Conservation (phyloP, 2,888 invertebrate genomes). For the Hypercompe scribonia region DNA sequence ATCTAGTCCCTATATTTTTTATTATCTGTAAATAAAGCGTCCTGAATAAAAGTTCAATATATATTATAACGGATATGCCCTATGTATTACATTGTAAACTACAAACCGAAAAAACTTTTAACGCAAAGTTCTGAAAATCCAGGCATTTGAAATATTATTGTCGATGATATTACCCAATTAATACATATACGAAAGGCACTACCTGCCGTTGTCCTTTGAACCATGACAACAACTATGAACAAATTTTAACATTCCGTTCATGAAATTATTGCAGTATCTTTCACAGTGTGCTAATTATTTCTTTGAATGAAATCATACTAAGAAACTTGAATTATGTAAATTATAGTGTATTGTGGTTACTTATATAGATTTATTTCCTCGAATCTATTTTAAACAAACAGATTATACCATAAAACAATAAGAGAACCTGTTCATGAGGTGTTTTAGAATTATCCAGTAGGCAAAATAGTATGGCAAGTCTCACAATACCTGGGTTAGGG, state of each 20-base stretch:
- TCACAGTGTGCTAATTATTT: not conserved
- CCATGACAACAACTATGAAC: too few species aligned
- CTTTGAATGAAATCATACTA: not conserved
- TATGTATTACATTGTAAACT: too few species aligned
- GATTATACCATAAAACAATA: constrained; percentile 30
- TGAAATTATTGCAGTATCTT: not conserved
- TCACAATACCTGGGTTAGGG: constrained; percentile 31
- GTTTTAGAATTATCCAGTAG: constrained; percentile 10
- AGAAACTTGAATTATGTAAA: not conserved
- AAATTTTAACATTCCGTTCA: not conserved
- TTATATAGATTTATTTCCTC: not conserved
- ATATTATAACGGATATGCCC: too few species aligned
- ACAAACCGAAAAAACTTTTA: too few species aligned
- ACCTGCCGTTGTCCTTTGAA: too few species aligned
- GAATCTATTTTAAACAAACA: constrained; percentile 8
- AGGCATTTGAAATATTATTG: too few species aligned
- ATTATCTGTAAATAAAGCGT: too few species aligned
- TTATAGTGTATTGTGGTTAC: not conserved
- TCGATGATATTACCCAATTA: too few species aligned
- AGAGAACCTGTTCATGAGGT: not conserved
- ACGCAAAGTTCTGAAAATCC: too few species aligned
- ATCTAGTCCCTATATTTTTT: too few species aligned
- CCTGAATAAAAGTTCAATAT: too few species aligned
- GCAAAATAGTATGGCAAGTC: constrained; percentile 43
- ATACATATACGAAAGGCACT: too few species aligned